Evolutionary conservation across 2,888 invertebrate genomes (phyloP), one percentile per base, ranked within the genome.

Genomic region (Deilephila elpenor): DNA sequence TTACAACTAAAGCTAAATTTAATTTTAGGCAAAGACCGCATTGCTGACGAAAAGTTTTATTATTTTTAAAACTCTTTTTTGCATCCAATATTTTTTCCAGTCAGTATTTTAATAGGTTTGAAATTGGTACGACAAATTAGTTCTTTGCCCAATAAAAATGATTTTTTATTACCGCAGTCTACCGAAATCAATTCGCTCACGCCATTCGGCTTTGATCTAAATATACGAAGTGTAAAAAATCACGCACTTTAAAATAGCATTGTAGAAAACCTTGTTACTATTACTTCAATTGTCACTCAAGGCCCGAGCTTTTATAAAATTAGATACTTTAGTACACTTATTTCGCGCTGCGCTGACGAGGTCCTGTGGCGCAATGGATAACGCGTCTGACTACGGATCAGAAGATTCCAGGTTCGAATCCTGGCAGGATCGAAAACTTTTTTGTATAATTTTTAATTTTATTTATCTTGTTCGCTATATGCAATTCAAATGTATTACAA

Each of bases 341-440:
- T 73, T 81, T 79, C 72, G 4, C 0, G 0, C 0, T 0, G 0
- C 0, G 0, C 0, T 0, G 0, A 73, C 29, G 71, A 60, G 87
- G 87, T 86, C 95, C 94, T 95, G 95, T 95, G 95, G 95, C 95
- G 95, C 95, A 95, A 95, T 89, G 95, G 95, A 96, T 96, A 96
- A 96, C 96, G 96, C 96, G 96, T 96, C 96, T 96, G 96, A 96
- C 96, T 96, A 96, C 96, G 96, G 96, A 96, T 96, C 96, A 96
- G 96, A 96, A 96, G 96, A 96, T 96, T 96, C 95, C 96, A 96
- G 95, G 95, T 95, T 95, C 95, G 95, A 95, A 95, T 95, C 95
- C 95, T 95, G 95, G 95, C 95, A 95, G 93, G 95, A 87, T 89
- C 87, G 88, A 17, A 74, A 70, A 56, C 8, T 70, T 74, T 76